Evolutionary conservation across 2,888 invertebrate genomes (phyloP), one percentile per base, ranked within the genome.

Genomic region (Sarcophaga carnaria): DNA sequence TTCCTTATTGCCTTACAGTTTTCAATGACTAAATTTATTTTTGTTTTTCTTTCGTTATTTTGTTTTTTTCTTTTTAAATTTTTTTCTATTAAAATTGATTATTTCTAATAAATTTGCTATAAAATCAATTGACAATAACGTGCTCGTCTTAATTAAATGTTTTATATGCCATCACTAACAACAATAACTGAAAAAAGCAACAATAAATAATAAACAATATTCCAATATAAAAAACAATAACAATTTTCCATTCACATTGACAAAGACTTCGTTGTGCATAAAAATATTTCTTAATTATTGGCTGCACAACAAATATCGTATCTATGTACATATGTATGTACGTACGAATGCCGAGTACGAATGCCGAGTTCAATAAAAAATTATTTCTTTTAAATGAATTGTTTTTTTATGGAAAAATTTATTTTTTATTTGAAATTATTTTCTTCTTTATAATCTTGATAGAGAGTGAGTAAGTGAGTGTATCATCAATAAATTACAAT

Each of bases 111-210:
- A 66, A 80, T 49, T 66, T 85, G 80, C 54, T 11, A 76, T 37
- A 14, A 76, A 80, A 76, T 66, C 66, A 76, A 76, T 80, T 80
- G 80, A 71, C 75, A 66, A 63, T 80, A 80, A 54, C 75, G 74
- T 79, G 79, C 62, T 83, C 25, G 66, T 14, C 12, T 86, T 80
- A 82, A 86, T 86, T 80, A 71, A 86, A 74, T 54, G 45, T 62
- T 71, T 67, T 63, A 63, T 70, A n/a, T 64, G n/a, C 70, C 71
- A 71, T 5, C 59, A 66, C 17, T 17, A 66, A 69, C 37, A 66
- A 37, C 8, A 37, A 37, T 37, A 37, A 37, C 37, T 2, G 6
- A 37, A 37, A 37, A 37, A 37, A 37, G 3, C 37, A 37, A 37
- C 37, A 66, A 66, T n/a, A 66, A 66, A 37, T 54, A 54, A 54